Conservation (phyloP, 2,113 vertebrate species). For the Amblyopsis rosae region DNA sequence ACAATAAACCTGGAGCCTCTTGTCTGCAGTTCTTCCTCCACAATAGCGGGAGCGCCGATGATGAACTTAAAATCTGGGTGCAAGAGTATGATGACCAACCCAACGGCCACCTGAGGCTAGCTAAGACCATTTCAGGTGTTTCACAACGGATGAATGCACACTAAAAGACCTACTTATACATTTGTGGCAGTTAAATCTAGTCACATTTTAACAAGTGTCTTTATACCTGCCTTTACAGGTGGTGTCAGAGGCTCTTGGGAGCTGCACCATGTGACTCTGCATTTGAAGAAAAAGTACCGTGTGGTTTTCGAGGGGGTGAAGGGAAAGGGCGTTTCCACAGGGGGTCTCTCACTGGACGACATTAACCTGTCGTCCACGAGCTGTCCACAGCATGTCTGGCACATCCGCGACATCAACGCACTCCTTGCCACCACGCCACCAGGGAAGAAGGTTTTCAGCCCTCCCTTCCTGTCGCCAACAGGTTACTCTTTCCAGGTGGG, state of each 20-base stretch:
- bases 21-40: slow-evolving; percentile 89
- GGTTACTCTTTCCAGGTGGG: slow-evolving; percentile 87
- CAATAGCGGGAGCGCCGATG: slow-evolving; percentile 70
- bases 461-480: slow-evolving; percentile 79
- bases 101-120: slow-evolving; percentile 62
- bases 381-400: slow-evolving; percentile 86
- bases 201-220: background rate
- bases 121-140: slow-evolving; percentile 80
- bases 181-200: background rate
- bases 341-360: slow-evolving; percentile 88
- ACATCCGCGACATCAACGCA: slow-evolving; percentile 79
- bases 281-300: slow-evolving; percentile 75
- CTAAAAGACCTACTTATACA: background rate
- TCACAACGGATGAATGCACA: background rate
- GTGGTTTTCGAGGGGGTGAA: slow-evolving; percentile 80
- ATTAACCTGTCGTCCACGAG: slow-evolving; percentile 86
- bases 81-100: slow-evolving; percentile 69
- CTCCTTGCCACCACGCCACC: slow-evolving; percentile 66
- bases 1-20: slow-evolving; percentile 82
- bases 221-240: slow-evolving; percentile 30
- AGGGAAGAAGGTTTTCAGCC: slow-evolving; percentile 71
- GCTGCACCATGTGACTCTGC: slow-evolving; percentile 79
- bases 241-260: slow-evolving; percentile 79
- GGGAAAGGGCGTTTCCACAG: slow-evolving; percentile 66
- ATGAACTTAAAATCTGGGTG: slow-evolving; percentile 79